These are phyloP conservation scores for Castor canadensis DNA, from an alignment of 2,113 vertebrate genomes.

Conservation along the genomic window DNA sequence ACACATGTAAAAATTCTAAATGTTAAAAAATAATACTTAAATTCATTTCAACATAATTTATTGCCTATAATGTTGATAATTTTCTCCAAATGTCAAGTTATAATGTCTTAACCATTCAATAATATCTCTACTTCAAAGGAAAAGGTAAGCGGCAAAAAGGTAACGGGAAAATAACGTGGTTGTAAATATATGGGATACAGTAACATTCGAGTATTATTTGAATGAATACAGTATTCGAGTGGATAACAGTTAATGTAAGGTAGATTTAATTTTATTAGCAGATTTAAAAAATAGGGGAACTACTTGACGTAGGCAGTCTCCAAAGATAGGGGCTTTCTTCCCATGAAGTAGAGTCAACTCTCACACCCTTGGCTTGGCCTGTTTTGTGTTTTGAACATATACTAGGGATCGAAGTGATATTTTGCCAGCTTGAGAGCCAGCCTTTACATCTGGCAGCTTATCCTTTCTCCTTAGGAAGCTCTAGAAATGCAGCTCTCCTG, in stretches of 20 bases:
- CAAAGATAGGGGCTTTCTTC: background rate
- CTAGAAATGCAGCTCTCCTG: background rate
- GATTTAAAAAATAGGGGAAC: background rate
- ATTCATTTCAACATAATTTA: background rate
- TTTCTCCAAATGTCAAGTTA: constrained; percentile 22
- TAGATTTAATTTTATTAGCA: background rate
- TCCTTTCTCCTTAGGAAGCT: background rate
- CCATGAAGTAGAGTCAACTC: background rate
- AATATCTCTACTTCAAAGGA: background rate
- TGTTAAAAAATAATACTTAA: background rate
- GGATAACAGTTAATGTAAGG: background rate
- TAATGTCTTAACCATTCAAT: background rate
- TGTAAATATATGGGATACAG: background rate
- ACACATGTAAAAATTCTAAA: background rate
- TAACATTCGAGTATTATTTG: background rate
- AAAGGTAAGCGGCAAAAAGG: constrained; percentile 9
- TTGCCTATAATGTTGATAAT: background rate
- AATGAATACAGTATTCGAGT: no score
- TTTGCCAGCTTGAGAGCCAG: background rate
- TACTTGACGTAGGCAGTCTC: background rate
- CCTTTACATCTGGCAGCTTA: background rate
- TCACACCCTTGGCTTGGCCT: background rate
- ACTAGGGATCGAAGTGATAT: background rate
- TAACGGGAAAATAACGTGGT: background rate
- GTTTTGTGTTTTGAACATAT: background rate